A percentile compares a stretch with the other conserved stretches of the same genome.
phyloP scores from a whole-genome alignment of 2,888 invertebrate species.

The Leptopterna dolabrata region DNA sequence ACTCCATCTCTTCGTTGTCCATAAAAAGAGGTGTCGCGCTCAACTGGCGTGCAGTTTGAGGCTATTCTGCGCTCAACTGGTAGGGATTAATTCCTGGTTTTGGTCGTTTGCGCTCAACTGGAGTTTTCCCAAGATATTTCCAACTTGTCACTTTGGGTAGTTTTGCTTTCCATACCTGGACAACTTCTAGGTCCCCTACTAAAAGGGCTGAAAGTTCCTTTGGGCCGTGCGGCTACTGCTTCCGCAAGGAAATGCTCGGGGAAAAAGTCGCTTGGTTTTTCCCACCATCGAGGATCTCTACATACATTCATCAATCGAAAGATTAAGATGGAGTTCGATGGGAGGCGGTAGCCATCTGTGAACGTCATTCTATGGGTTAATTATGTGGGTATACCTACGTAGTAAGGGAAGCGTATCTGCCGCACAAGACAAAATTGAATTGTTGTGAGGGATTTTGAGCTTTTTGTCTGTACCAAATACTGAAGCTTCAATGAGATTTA shows the following conservation, averaged over 20 bases:
- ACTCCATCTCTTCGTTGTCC: too few species aligned
- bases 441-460: background rate
- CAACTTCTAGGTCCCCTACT: background rate
- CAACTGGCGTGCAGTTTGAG: too few species aligned
- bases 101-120: too few species aligned
- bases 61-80: too few species aligned
- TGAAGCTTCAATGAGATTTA: background rate
- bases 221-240: background rate
- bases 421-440: background rate
- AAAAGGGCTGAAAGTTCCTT: background rate
- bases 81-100: too few species aligned
- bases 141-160: too few species aligned
- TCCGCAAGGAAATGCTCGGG: background rate
- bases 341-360: background rate
- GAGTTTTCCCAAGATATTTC: background rate
- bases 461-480: background rate
- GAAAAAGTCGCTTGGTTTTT: background rate
- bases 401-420: too few species aligned
- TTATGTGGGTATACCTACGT: too few species aligned
- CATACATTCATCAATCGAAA: background rate
- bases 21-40: too few species aligned
- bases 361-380: background rate
- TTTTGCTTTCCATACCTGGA: background rate
- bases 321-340: background rate
- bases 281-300: background rate